Evolutionary conservation across 2,797 vertebrate genomes (phyloP).

Genomic region (Poecile montanus): DNA sequence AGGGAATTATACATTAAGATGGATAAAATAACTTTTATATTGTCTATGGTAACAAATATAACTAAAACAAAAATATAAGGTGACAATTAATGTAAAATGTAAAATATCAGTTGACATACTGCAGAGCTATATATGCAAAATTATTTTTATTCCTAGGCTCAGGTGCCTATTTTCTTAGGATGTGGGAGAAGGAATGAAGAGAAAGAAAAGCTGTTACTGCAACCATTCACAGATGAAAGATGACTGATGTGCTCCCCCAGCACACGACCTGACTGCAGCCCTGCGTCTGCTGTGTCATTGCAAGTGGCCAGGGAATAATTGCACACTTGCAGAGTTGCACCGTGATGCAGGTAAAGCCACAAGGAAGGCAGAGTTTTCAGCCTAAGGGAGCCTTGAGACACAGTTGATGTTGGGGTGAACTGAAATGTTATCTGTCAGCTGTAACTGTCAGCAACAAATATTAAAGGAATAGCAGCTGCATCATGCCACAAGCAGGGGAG

Average conservation of each 20-base stretch:
- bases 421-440: slow-evolving; percentile 74
- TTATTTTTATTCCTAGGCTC: background rate
- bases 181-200: background rate
- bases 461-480: slow-evolving; percentile 74
- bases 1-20: background rate
- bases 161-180: background rate
- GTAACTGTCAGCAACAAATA: slow-evolving; percentile 81
- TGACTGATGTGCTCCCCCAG: background rate
- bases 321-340: background rate
- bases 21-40: background rate
- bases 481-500: slow-evolving; percentile 62
- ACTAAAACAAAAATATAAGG: background rate
- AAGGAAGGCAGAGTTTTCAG: background rate
- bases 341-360: background rate
- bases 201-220: background rate
- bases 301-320: background rate
- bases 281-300: background rate
- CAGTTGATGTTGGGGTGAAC: slow-evolving; percentile 38
- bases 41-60: background rate
- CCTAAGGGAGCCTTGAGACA: background rate
- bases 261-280: background rate
- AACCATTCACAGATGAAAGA: background rate
- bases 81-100: background rate
- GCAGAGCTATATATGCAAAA: background rate
- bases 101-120: background rate